Base-by-base conservation (phyloP, 2,113 vertebrate genomes). In the Pagrus major region DNA sequence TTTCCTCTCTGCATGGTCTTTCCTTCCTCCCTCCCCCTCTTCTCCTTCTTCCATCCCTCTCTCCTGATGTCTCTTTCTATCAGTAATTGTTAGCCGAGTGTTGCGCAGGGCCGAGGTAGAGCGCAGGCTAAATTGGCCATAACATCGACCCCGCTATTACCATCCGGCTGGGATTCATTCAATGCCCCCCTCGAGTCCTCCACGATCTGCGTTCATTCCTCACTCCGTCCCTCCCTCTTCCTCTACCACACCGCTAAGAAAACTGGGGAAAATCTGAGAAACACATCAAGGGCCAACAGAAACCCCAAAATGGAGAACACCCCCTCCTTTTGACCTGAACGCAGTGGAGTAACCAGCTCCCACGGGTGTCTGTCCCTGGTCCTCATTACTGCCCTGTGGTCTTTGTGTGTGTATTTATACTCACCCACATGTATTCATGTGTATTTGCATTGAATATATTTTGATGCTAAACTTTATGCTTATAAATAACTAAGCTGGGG, bases 261-360 rank as follows among this genome's bases (percentile, higher is more conserved):
- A 92, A 91, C 89, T 85, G 77, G 64, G 78, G 59, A 84, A 89
- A 92, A 86, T 91, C 88, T 92, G 90, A 92, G 80, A 92, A 92
- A 91, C 87, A 80, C 39, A 27, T 93, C 89, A 91, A 85, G 84
- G 77, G 79, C 81, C 64, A 71, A 69, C 15, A 85, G 59, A 89
- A 91, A 85, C 58, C 80, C 78, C 78, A 78, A 81, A 92, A 81
- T 68, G 78, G 77, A 80, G 86, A 89, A 72, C 60, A 78, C 41
- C 41, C 61, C 68, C 65, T 87, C 61, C 65, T 67, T 76, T 23
- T 42, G 66, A 76, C 77, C 74, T 82, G 76, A 81, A 78, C 27
- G 25, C 33, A 71, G 81, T 25, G 2, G 75, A 83, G 78, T 47
- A 75, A 75, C 60, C 61, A 31, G 75, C 70, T 87, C 84, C 82